Evolutionary conservation across 2,797 vertebrate species (phyloP).

Genomic region (Acanthopagrus latus): DNA sequence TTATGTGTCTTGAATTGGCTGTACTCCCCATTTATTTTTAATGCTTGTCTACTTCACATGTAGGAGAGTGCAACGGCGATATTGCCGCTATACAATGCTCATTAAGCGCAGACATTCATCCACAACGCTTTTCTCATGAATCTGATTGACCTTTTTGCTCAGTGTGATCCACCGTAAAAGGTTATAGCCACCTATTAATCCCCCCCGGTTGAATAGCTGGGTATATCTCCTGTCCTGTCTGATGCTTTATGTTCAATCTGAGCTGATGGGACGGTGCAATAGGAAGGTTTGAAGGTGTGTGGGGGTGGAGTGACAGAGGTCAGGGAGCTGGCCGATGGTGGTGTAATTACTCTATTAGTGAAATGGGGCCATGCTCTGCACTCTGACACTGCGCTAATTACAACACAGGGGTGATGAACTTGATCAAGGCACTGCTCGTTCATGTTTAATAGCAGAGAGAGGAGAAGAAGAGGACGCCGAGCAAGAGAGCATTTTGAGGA

Average conservation of each 20-base stretch:
- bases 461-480: neutral
- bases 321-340: constrained; percentile 47
- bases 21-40: constrained; percentile 74
- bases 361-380: constrained; percentile 42
- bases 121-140: constrained; percentile 77
- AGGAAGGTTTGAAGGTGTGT: constrained; percentile 39
- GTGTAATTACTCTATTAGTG: constrained; percentile 66
- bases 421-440: constrained; percentile 61
- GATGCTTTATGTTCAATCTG: constrained; percentile 68
- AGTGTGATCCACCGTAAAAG: constrained; percentile 68
- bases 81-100: constrained; percentile 46
- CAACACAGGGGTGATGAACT: constrained; percentile 71
- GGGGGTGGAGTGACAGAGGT: constrained; percentile 40
- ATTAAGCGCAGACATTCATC: constrained; percentile 74
- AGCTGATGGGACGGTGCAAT: constrained; percentile 55
- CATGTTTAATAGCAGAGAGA: constrained; percentile 49
- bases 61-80: constrained; percentile 48
- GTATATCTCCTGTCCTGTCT: constrained; percentile 47
- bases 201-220: constrained; percentile 58
- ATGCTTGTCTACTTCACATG: constrained; percentile 48
- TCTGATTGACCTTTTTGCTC: constrained; percentile 82
- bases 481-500: constrained; percentile 14
- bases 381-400: constrained; percentile 70
- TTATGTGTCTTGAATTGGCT: constrained; percentile 71
- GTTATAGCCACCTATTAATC: constrained; percentile 68